Evolutionary conservation across 1,140 invertebrate genomes (phyloP).

Genomic region (Philopotamus ludificatus): DNA sequence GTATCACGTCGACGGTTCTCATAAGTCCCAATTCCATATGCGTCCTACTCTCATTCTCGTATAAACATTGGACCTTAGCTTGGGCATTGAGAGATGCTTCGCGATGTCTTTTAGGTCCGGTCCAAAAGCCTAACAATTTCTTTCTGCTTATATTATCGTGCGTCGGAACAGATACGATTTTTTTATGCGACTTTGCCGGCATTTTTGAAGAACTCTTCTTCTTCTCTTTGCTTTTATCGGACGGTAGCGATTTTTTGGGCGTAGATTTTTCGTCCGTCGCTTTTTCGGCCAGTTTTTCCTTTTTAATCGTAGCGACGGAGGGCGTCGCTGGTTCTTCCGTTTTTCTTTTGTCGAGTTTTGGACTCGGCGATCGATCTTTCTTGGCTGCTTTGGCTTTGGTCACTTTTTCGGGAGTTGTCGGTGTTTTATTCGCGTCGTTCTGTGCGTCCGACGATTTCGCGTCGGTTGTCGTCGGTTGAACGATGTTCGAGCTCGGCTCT

Average conservation of each 20-base stretch:
- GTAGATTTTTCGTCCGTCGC: too few relatives aligned
- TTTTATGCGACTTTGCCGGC: slow-evolving; percentile 23
- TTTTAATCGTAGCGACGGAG: slow-evolving; percentile 3
- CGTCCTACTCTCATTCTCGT: slow-evolving; percentile 81
- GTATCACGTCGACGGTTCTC: slow-evolving; percentile 50
- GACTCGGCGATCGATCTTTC: slow-evolving; percentile 13
- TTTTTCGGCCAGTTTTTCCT: neutral
- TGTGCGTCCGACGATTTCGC: neutral
- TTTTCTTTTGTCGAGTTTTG: neutral
- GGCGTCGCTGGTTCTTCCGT: neutral
- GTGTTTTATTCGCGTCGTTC: slow-evolving; percentile 1
- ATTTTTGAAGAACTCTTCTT: slow-evolving; percentile 8
- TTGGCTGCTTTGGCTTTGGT: slow-evolving; percentile 9
- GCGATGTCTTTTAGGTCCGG: slow-evolving; percentile 73
- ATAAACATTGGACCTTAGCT: slow-evolving; percentile 89
- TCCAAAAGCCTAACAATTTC: slow-evolving; percentile 54
- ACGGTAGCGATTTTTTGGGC: slow-evolving; percentile 13
- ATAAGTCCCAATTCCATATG: slow-evolving; percentile 62
- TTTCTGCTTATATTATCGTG: slow-evolving; percentile 46
- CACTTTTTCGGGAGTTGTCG: slow-evolving; percentile 5
- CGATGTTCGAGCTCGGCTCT: neutral
- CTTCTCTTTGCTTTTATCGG: slow-evolving; percentile 1
- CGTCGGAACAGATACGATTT: slow-evolving; percentile 31
- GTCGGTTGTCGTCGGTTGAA: neutral
- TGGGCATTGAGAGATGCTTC: slow-evolving; percentile 86